Evolutionary conservation across 2,888 invertebrate genomes (phyloP), one percentile per base, ranked within the genome.

Genomic region (Spialia ferax): DNA sequence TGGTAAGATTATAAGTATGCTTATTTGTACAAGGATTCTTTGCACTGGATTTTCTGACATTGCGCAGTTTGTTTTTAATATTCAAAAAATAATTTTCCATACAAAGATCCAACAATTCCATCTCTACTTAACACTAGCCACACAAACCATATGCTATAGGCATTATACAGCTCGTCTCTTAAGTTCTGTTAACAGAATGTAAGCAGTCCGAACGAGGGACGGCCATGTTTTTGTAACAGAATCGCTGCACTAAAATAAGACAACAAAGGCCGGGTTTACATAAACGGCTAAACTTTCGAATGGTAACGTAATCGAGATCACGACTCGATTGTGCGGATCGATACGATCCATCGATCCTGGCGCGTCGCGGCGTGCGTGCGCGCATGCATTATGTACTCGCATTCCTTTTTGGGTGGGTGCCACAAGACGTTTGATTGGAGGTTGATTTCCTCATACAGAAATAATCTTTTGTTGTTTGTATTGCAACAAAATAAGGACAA

Each of bases 301-400:
- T 81, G 78, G 74, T 79, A 83, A 82, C 84, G 87, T 87, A 90
- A 91, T 89, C 86, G 87, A 87, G 90, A 91, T 91, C 92, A 91
- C 90, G 91, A 91, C 85, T 87, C 80, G 86, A 88, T 88, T 87
- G 88, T 88, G 83, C 81, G 82, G 85, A 87, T 90, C 89, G 89
- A 90, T 89, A 88, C 88, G 86, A 90, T 88, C 89, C 87, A 88
- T 91, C 92, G 90, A 91, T 91, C 91, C 84, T 73, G 72, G 79
- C 80, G 84, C 87, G 88, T 83, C 82, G 84, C 84, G 80, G 76
- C 85, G 86, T 87, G 87, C 86, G 87, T 86, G 88, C 85, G 76
- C 75, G 91, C 92, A 91, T 91, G 91, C 82, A 89, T 92, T 90
- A 89, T 88, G 84, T 82, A 82, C 86, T 78, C 78, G 81, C 87